phyloP scores from a whole-genome alignment of 2,888 invertebrate species.

The Drosophila emarginata region DNA sequence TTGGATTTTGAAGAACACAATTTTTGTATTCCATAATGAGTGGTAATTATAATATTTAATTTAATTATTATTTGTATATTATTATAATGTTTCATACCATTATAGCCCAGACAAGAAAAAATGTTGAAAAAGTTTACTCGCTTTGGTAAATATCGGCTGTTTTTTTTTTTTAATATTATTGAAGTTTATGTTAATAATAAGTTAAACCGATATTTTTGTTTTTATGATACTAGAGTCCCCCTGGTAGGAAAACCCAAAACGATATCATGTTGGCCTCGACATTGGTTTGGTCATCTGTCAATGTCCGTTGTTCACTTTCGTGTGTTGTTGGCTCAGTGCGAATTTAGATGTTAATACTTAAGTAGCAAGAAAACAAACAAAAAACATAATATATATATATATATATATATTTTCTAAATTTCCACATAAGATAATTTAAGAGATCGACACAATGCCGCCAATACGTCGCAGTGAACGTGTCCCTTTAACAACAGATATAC shows the following conservation, averaged over 20 bases:
- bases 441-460: slow-evolving; percentile 20
- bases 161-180: too few species aligned
- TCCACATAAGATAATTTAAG: neutral
- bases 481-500: neutral
- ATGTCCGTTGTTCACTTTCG: neutral
- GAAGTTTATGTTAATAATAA: too few species aligned
- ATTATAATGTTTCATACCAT: too few species aligned
- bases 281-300: neutral
- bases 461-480: neutral
- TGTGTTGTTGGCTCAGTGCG: neutral
- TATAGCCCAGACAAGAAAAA: too few species aligned
- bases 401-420: slow-evolving; percentile 11
- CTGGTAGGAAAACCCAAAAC: slow-evolving; percentile 22
- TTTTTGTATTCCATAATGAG: too few species aligned
- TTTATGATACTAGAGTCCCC: too few species aligned
- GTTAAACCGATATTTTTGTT: too few species aligned
- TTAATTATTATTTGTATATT: too few species aligned
- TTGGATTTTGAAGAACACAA: too few species aligned
- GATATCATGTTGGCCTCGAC: neutral
- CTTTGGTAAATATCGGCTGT: too few species aligned
- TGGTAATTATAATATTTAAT: too few species aligned
- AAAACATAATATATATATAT: neutral
- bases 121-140: too few species aligned
- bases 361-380: neutral
- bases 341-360: neutral